Conservation (phyloP, 2,797 vertebrate species). For the Mormyrus proboscirostris region DNA sequence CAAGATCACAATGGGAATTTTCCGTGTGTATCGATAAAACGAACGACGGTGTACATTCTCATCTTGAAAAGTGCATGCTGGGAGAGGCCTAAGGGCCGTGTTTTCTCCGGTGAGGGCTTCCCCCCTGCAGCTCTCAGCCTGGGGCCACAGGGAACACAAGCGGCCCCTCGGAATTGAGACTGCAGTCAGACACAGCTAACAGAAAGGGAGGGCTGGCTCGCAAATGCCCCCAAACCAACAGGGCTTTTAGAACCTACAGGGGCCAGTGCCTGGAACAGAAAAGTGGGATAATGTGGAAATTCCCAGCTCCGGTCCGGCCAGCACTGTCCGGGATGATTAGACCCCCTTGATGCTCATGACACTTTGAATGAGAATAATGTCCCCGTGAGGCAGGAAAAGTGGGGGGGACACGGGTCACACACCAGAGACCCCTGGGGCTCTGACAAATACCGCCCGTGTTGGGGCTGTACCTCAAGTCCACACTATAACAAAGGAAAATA, state of each 20-base stretch:
- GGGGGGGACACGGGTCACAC: neutral
- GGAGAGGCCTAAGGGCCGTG: neutral
- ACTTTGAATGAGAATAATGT: neutral
- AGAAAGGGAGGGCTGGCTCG: neutral
- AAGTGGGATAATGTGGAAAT: neutral
- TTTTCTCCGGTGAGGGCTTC: neutral
- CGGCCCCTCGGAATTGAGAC: neutral
- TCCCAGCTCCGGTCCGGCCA: neutral
- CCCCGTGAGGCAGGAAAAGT: neutral
- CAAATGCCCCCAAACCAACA: neutral
- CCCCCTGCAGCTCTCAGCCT: neutral
- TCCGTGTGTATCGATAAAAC: neutral
- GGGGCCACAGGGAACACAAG: neutral
- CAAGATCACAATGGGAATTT: neutral
- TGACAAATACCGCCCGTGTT: too few species aligned
- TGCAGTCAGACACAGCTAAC: neutral
- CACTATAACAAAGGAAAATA: too few species aligned
- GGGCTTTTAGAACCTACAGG: neutral
- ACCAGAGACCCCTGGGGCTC: neutral
- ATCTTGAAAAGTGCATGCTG: neutral
- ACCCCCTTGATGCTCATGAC: neutral
- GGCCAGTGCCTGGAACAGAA: neutral
- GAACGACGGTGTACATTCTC: neutral
- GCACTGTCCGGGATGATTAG: neutral
- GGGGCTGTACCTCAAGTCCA: too few species aligned